A percentile compares a stretch with the other conserved stretches of the same genome.
These are phyloP conservation scores for Actenoides lindsayi DNA, from an alignment of 2,113 vertebrate species.

Conservation along the genomic window DNA sequence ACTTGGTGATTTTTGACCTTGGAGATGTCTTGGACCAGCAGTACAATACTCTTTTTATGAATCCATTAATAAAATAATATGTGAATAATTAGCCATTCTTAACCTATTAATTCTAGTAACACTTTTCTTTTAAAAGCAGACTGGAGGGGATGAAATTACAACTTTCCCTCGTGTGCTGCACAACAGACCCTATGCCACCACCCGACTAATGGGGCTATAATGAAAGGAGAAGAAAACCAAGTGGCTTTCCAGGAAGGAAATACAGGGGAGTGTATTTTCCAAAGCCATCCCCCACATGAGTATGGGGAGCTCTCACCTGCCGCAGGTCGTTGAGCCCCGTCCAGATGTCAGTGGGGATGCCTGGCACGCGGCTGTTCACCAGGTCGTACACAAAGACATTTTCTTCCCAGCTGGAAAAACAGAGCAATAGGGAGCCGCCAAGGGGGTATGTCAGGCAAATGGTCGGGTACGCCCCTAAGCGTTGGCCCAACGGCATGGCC, in stretches of 20 bases:
- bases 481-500: accelerated
- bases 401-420: conserved; percentile 79
- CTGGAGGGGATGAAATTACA: not conserved
- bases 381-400: conserved; percentile 86
- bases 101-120: not conserved
- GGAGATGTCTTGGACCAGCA: not conserved
- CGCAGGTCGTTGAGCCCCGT: conserved; percentile 79
- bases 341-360: conserved; percentile 84
- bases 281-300: not conserved
- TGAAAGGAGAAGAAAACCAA: not conserved
- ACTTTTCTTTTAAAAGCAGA: not conserved
- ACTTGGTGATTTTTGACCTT: not conserved
- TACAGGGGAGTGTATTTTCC: not conserved
- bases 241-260: not conserved
- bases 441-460: not conserved
- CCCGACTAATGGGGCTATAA: not conserved
- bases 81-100: not conserved
- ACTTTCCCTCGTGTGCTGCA: not conserved
- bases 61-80: not conserved
- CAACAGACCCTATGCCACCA: not conserved
- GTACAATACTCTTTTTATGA: not conserved
- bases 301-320: conserved; percentile 69
- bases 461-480: not conserved
- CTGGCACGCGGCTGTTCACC: conserved; percentile 82
- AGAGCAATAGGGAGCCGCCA: accelerated